Evolutionary conservation across 2,888 invertebrate genomes (phyloP).

Genomic region (Conistra vaccinii): DNA sequence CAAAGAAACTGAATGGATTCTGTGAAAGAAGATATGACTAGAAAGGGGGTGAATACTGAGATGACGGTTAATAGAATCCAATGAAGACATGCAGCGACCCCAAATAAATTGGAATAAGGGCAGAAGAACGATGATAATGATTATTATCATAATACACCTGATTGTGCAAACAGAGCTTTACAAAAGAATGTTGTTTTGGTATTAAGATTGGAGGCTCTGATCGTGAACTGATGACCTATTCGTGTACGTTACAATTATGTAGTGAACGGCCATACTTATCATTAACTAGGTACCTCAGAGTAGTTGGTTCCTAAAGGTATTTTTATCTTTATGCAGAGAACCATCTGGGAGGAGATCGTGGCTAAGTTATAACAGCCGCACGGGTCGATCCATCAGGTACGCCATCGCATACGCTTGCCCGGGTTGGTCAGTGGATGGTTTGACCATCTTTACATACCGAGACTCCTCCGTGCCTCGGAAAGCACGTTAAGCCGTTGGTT

Average conservation of each 20-base stretch:
- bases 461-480: too few relatives aligned
- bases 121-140: neutral
- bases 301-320: neutral
- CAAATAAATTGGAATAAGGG: neutral
- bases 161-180: conserved; percentile 29
- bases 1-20: too few relatives aligned
- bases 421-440: too few relatives aligned
- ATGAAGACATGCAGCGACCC: too few relatives aligned
- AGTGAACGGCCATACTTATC: conserved; percentile 1
- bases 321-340: neutral
- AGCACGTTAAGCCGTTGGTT: too few relatives aligned
- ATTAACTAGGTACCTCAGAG: neutral
- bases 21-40: neutral
- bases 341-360: too few relatives aligned
- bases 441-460: too few relatives aligned
- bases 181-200: conserved; percentile 31
- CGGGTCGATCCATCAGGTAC: too few relatives aligned
- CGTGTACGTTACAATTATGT: conserved; percentile 33
- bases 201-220: conserved; percentile 22
- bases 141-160: neutral
- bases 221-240: conserved; percentile 54
- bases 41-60: too few relatives aligned
- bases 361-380: too few relatives aligned
- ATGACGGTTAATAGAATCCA: too few relatives aligned
- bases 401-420: too few relatives aligned